phyloP scores from a whole-genome alignment of 2,797 vertebrate genomes.

The Mormyrus proboscirostris region DNA sequence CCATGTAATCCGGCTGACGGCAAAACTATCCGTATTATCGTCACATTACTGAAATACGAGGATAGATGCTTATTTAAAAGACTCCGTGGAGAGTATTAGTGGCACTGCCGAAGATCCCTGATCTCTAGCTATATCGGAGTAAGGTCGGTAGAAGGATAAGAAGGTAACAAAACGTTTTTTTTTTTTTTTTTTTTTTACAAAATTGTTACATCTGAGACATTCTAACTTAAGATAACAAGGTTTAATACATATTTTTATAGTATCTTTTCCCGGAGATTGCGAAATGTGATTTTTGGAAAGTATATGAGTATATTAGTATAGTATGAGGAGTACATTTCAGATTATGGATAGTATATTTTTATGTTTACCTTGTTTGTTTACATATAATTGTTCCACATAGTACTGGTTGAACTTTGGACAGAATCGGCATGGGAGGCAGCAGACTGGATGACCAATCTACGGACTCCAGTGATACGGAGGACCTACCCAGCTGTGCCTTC shows the following conservation, averaged over 20 bases:
- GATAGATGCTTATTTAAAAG: background rate
- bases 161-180: background rate
- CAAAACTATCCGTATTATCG: background rate
- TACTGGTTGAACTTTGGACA: background rate
- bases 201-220: background rate
- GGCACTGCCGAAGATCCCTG: background rate
- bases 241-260: background rate
- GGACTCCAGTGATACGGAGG: slow-evolving; percentile 60
- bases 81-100: background rate
- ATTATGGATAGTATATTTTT: background rate
- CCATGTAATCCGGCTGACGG: background rate
- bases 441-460: slow-evolving; percentile 32
- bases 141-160: background rate
- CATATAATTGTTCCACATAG: background rate
- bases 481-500: slow-evolving; percentile 63
- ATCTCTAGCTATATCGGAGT: background rate
- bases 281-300: background rate
- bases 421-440: slow-evolving; percentile 41
- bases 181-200: background rate
- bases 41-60: background rate
- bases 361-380: background rate
- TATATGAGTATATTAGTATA: background rate
- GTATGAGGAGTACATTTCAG: background rate
- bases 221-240: background rate
- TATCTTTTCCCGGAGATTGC: background rate